Conservation (phyloP, 2,113 vertebrate genomes). For the Chiloscyllium plagiosum region DNA sequence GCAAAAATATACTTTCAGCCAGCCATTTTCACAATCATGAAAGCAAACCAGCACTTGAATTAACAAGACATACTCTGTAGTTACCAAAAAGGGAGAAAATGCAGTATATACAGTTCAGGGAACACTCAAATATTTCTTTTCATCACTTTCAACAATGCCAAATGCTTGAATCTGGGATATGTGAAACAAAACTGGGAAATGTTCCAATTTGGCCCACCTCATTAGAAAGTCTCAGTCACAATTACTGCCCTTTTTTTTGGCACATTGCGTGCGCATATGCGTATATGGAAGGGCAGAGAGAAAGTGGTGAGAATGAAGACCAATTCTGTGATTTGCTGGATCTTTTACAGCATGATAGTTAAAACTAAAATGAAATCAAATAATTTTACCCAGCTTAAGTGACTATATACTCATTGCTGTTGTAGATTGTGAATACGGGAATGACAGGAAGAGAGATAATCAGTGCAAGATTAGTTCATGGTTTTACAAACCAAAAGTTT, state of each 20-base stretch:
- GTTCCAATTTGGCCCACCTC: neutral
- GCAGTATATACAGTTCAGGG: conserved; percentile 1
- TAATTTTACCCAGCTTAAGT: neutral
- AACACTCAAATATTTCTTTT: conserved; percentile 24
- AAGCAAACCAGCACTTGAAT: conserved; percentile 17
- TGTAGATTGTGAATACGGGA: neutral
- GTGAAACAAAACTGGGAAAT: neutral
- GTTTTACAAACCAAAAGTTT: neutral
- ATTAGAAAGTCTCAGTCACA: neutral
- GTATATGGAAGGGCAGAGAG: neutral
- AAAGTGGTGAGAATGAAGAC: neutral
- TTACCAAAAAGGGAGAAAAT: neutral
- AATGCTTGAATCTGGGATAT: neutral
- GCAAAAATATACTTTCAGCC: conserved; percentile 34
- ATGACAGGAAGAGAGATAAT: neutral
- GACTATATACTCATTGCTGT: neutral
- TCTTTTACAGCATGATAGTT: neutral
- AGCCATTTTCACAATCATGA: conserved; percentile 33
- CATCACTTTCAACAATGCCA: neutral
- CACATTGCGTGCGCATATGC: neutral
- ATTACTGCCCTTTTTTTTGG: neutral
- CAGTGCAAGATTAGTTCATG: neutral
- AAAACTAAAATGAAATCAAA: neutral
- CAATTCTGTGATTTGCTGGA: neutral
- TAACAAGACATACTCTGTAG: conserved; percentile 10